These are phyloP conservation scores for Danio jaintianensis DNA, from an alignment of 2,797 vertebrate species.

Conservation along the genomic window DNA sequence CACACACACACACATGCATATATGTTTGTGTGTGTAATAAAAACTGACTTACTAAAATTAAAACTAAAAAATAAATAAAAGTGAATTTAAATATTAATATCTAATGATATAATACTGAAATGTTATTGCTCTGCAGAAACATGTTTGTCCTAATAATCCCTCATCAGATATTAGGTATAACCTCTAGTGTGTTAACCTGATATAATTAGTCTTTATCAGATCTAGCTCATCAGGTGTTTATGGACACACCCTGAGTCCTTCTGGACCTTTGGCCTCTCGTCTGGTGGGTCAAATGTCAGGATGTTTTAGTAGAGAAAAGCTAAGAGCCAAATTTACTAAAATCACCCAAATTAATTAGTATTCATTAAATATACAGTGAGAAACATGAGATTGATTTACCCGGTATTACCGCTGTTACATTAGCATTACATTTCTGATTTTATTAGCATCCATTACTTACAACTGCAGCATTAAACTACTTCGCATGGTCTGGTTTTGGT, in stretches of 20 bases:
- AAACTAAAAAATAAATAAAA: too few species aligned
- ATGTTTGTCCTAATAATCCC: not conserved
- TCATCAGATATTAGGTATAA: not conserved
- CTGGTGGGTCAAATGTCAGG: conserved; percentile 54
- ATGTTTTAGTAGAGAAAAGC: conserved; percentile 58
- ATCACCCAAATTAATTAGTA: conserved; percentile 34
- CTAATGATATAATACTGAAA: too few species aligned
- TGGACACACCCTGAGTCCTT: conserved; percentile 1
- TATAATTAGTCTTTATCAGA: conserved; percentile 1
- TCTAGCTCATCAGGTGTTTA: not conserved
- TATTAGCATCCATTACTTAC: too few species aligned
- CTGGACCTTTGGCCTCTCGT: conserved; percentile 44
- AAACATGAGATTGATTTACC: too few species aligned
- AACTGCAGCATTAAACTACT: too few species aligned
- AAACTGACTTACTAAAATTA: too few species aligned
- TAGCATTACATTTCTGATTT: too few species aligned
- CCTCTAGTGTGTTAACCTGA: conserved; percentile 12
- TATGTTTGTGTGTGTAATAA: too few species aligned
- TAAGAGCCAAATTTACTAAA: conserved; percentile 58
- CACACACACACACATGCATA: too few species aligned
- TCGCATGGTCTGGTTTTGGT: too few species aligned
- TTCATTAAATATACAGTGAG: conserved; percentile 37
- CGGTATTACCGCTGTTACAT: too few species aligned
- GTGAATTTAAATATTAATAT: too few species aligned
- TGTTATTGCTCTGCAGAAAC: not conserved